Conservation (phyloP, 2,113 vertebrate genomes). For the Bothrops jararaca region DNA sequence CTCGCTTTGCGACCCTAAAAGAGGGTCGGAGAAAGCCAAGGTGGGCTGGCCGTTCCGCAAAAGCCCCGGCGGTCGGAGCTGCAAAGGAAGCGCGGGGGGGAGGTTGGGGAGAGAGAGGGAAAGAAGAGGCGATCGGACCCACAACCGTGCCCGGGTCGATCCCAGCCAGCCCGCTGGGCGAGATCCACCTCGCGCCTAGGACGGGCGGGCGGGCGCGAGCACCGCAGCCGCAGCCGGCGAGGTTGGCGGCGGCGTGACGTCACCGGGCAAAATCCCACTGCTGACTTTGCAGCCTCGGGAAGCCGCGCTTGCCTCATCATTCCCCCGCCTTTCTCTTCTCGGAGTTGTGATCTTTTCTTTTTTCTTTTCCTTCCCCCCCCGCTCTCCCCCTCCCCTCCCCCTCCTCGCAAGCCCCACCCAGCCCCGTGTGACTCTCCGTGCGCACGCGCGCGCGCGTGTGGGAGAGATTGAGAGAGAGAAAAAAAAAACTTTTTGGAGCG, state of each 20-base stretch:
- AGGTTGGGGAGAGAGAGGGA: too few species aligned
- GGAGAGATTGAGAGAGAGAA: slow-evolving; percentile 8
- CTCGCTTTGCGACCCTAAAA: not conserved
- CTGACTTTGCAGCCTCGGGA: not conserved
- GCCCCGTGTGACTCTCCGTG: not conserved
- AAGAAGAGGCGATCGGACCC: not conserved
- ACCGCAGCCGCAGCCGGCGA: not conserved
- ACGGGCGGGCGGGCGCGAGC: not conserved
- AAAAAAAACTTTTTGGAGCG: slow-evolving; percentile 31
- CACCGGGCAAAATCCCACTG: slow-evolving; percentile 25
- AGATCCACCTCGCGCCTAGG: not conserved
- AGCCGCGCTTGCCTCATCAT: not conserved
- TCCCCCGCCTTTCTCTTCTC: not conserved
- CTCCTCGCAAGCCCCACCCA: slow-evolving; percentile 56
- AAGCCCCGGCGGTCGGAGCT: not conserved
- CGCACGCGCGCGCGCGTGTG: not conserved
- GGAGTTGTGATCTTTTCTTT: not conserved
- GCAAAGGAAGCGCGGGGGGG: not conserved
- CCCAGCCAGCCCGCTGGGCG: not conserved
- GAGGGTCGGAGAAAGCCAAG: too few species aligned
- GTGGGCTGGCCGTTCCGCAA: not conserved
- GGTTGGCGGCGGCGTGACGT: slow-evolving; percentile 23
- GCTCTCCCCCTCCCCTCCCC: not conserved
- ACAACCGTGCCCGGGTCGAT: not conserved
- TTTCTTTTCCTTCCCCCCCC: too few species aligned